A percentile compares a stretch with the other conserved stretches of the same genome.
Conservation (phyloP, 1,140 invertebrate genomes). For the Euura saliciscinereae region DNA sequence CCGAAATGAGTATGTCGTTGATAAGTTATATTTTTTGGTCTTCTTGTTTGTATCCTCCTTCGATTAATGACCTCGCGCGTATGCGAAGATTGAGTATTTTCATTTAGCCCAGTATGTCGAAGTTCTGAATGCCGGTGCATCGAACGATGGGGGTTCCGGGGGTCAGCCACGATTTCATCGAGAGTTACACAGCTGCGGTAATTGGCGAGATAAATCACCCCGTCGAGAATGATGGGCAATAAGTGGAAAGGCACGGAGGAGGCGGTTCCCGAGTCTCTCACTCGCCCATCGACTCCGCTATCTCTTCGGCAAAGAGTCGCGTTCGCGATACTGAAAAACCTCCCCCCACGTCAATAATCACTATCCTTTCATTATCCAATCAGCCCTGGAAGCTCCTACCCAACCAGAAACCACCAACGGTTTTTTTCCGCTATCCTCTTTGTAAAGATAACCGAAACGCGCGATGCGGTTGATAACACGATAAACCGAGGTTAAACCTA, state of each 20-base stretch:
- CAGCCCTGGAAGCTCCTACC: too few species aligned
- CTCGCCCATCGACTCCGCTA: not conserved
- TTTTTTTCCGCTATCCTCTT: not conserved
- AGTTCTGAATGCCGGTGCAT: not conserved
- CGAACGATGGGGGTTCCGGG: not conserved
- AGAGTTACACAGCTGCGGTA: constrained; percentile 48
- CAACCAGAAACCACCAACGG: not conserved
- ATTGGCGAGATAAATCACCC: constrained; percentile 50
- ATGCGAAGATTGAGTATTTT: not conserved
- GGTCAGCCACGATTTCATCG: constrained; percentile 3
- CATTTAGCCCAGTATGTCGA: not conserved
- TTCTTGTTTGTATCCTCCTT: not conserved
- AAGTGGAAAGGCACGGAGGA: constrained; percentile 49
- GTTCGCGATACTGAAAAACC: not conserved
- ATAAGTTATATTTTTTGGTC: not conserved
- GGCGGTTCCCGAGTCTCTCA: constrained; percentile 40
- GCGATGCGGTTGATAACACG: constrained; percentile 56
- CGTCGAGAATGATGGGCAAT: constrained; percentile 49
- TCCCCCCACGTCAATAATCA: not conserved
- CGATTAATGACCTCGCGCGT: not conserved
- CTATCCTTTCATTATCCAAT: not conserved
- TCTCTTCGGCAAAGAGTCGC: not conserved
- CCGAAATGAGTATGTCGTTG: not conserved
- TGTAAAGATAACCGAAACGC: constrained; percentile 16
- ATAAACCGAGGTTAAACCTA: constrained; percentile 61